phyloP scores from a whole-genome alignment of 2,888 invertebrate genomes.

The Agriopis leucophaearia region DNA sequence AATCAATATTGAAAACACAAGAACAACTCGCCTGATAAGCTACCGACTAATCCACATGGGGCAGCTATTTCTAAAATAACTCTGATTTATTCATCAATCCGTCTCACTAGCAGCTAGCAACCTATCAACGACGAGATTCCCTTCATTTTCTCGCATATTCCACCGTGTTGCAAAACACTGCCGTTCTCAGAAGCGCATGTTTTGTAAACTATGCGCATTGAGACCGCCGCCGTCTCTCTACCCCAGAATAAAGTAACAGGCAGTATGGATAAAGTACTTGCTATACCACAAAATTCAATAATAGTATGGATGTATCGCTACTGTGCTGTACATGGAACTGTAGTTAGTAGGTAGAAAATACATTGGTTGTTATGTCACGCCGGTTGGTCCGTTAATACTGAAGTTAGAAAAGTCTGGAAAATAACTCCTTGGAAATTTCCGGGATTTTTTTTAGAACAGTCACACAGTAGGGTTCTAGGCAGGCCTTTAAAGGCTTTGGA shows the following conservation, averaged over 20 bases:
- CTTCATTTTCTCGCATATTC: constrained; percentile 12
- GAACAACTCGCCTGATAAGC: not conserved
- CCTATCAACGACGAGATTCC: not conserved
- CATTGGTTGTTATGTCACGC: not conserved
- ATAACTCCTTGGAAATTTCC: no score
- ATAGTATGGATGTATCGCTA: no score
- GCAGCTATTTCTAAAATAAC: no score
- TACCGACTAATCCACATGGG: no score
- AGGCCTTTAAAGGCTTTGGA: no score
- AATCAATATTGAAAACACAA: no score
- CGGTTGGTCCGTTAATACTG: no score
- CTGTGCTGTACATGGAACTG: not conserved
- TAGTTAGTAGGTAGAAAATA: not conserved
- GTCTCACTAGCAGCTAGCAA: not conserved
- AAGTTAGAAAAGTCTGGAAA: no score
- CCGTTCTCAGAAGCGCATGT: constrained; percentile 27
- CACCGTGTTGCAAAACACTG: constrained; percentile 18
- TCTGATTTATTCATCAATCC: not conserved
- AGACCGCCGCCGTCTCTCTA: not conserved
- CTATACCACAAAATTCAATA: not conserved
- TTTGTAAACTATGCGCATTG: constrained; percentile 30
- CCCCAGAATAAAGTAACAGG: not conserved
- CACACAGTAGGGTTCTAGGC: no score
- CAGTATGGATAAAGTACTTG: not conserved
- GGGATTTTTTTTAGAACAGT: no score